A percentile compares a stretch with the other conserved stretches of the same genome.
phyloP scores from a whole-genome alignment of 2,888 invertebrate genomes.

The Podotricha telesiphe region DNA sequence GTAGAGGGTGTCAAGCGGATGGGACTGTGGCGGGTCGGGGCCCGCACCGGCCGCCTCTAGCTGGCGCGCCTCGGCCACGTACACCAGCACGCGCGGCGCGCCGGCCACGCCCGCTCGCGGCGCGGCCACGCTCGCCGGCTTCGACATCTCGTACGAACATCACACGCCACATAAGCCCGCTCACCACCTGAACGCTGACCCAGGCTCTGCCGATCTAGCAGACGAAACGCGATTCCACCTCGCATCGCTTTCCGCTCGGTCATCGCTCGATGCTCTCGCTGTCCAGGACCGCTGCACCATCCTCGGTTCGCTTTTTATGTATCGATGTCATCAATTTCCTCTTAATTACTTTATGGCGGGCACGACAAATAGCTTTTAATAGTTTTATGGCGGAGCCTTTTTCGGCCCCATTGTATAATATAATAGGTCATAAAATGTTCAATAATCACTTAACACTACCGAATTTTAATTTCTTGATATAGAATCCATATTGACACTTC shows the following conservation, averaged over 20 bases:
- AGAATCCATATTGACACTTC: conserved; percentile 67
- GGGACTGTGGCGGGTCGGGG: conserved; percentile 56
- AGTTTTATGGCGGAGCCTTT: conserved; percentile 80
- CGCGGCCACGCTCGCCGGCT: conserved; percentile 88
- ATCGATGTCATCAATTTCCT: conserved; percentile 66
- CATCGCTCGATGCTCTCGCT: conserved; percentile 72
- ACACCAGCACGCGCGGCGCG: conserved; percentile 80
- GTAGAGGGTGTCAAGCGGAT: conserved; percentile 59
- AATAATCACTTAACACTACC: conserved; percentile 58
- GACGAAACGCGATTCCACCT: conserved; percentile 56
- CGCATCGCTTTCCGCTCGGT: conserved; percentile 71
- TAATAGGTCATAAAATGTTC: conserved; percentile 65
- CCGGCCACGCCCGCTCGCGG: conserved; percentile 79
- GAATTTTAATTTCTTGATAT: conserved; percentile 57
- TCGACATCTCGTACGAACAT: conserved; percentile 90
- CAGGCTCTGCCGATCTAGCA: conserved; percentile 41
- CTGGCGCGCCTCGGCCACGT: conserved; percentile 81
- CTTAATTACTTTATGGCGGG: conserved; percentile 69
- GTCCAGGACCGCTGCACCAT: conserved; percentile 67
- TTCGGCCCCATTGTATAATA: conserved; percentile 76
- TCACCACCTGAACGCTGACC: conserved; percentile 69
- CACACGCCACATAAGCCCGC: conserved; percentile 83
- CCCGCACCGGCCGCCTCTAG: conserved; percentile 78
- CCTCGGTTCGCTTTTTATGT: conserved; percentile 65
- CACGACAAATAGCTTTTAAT: conserved; percentile 60